These are phyloP conservation scores for Notoglanidium macrostoma DNA, from an alignment of 2,797 vertebrate genomes.

Conservation along the genomic window DNA sequence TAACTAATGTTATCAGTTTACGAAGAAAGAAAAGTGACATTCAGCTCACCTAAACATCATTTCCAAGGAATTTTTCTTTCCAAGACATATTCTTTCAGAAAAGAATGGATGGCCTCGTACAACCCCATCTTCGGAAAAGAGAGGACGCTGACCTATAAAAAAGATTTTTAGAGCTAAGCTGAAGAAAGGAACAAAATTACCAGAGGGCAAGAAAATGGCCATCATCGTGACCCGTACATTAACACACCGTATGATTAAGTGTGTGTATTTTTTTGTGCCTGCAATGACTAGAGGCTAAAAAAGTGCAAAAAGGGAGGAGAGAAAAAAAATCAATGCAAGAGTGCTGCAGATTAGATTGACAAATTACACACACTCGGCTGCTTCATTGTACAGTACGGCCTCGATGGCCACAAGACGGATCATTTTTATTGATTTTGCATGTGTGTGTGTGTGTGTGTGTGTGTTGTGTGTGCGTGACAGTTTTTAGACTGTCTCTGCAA, in stretches of 20 bases:
- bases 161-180: conserved; percentile 74
- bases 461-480: conserved; percentile 59
- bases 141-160: conserved; percentile 86
- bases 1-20: conserved; percentile 27
- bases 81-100: conserved; percentile 13
- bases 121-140: conserved; percentile 55
- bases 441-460: conserved; percentile 52
- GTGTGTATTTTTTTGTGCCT: conserved; percentile 75
- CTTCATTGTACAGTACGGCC: conserved; percentile 86
- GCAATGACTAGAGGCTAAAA: conserved; percentile 89
- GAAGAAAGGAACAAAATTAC: conserved; percentile 79
- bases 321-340: conserved; percentile 87
- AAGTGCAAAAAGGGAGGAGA: conserved; percentile 70
- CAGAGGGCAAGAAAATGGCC: conserved; percentile 80
- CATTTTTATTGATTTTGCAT: conserved; percentile 89
- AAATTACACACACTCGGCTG: conserved; percentile 89
- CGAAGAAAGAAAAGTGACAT: conserved; percentile 10
- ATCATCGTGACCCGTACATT: conserved; percentile 86
- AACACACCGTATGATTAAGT: conserved; percentile 84
- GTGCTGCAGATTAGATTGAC: conserved; percentile 82
- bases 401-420: conserved; percentile 87
- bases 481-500: conserved; percentile 50
- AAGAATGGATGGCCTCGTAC: conserved; percentile 9
- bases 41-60: conserved; percentile 24
- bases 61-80: neutral